Evolutionary conservation across 2,888 invertebrate genomes (phyloP).

Genomic region (Noctua janthina): DNA sequence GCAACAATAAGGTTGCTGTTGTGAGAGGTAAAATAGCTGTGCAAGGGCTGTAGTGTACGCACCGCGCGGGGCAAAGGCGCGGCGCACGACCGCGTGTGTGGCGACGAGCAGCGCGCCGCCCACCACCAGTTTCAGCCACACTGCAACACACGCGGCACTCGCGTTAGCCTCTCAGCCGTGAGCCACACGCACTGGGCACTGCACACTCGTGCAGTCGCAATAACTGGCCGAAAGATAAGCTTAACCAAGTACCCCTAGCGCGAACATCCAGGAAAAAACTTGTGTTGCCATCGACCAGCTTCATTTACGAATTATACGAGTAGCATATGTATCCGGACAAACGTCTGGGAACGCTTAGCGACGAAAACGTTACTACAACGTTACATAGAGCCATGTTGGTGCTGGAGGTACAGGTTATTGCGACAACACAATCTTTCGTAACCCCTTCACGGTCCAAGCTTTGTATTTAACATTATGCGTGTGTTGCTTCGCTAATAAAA

Average conservation of each 20-base stretch:
- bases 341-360: not conserved
- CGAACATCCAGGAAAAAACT: not conserved
- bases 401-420: slow-evolving; percentile 32
- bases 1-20: not conserved
- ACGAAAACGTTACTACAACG: not conserved
- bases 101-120: slow-evolving; percentile 96
- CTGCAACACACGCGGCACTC: slow-evolving; percentile 92
- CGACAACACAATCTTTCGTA: slow-evolving; percentile 8
- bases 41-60: slow-evolving; percentile 87
- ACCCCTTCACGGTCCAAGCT: not conserved
- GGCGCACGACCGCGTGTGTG: slow-evolving; percentile 96
- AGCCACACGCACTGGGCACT: not conserved
- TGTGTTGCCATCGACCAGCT: not conserved
- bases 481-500: slow-evolving; percentile 35
- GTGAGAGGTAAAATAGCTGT: not conserved
- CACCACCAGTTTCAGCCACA: slow-evolving; percentile 96
- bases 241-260: slow-evolving; percentile 26
- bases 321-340: not conserved
- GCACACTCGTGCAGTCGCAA: slow-evolving; percentile 17
- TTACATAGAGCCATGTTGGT: not conserved
- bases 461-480: slow-evolving; percentile 12
- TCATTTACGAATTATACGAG: not conserved
- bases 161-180: slow-evolving; percentile 37
- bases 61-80: slow-evolving; percentile 92
- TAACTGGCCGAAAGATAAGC: not conserved